phyloP scores from a whole-genome alignment of 2,797 vertebrate species.

The Ceryle rudis region DNA sequence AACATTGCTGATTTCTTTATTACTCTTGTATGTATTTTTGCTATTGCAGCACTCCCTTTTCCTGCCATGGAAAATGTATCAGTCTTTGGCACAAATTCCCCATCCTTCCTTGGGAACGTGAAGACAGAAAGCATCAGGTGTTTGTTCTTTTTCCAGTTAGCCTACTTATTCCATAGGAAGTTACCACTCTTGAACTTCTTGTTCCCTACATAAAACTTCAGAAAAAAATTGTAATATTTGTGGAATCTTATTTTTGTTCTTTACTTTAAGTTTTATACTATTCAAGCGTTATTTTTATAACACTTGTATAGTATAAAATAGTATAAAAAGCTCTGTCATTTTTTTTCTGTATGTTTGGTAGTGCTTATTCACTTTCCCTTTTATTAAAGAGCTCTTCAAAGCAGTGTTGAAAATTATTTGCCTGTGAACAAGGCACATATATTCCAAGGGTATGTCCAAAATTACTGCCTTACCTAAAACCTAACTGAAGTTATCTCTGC shows the following conservation, averaged over 20 bases:
- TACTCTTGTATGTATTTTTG: neutral
- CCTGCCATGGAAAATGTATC: constrained; percentile 69
- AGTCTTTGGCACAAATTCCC: constrained; percentile 54
- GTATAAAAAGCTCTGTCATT: neutral
- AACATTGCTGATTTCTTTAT: constrained; percentile 35
- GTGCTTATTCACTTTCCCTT: neutral
- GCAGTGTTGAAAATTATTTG: neutral
- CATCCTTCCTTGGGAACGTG: constrained; percentile 40
- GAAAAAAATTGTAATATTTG: neutral
- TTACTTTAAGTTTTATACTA: neutral
- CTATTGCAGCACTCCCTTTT: constrained; percentile 66
- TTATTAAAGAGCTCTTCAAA: neutral
- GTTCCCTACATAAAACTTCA: neutral
- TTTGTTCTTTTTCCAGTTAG: neutral
- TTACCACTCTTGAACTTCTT: neutral
- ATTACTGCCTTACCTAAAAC: neutral
- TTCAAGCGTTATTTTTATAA: neutral
- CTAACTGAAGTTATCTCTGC: neutral
- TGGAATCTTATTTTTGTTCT: neutral
- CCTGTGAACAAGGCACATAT: neutral
- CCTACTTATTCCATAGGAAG: neutral
- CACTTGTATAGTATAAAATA: too few species aligned
- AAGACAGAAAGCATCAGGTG: neutral
- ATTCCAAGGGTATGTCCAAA: neutral
- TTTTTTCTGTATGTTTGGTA: neutral